Base-by-base conservation (phyloP, 2,888 invertebrate species). In the Machimus rusticus region DNA sequence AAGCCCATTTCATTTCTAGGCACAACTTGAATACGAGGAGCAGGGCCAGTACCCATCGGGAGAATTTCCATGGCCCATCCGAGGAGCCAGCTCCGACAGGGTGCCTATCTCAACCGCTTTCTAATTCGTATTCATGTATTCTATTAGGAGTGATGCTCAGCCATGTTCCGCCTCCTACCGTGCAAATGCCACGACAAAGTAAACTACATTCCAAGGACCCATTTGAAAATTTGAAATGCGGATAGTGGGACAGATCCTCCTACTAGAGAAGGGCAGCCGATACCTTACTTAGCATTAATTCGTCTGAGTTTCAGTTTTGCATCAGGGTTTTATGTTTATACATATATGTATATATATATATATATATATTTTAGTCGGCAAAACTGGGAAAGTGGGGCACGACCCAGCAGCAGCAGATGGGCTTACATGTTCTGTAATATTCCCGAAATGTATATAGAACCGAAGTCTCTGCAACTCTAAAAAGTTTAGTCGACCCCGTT, bases 91-190 rank as follows among this genome's bases (percentile, higher is more conserved):
- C 37, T 74, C 39, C 23, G 37, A 66, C n/a, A 1, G 43, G 84
- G 16, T 43, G 43, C 31, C 74, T 14, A 39, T 23, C 9, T 31
- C 43, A 43, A 85, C 74, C 74, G 46, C 9, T 85, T 76, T 85
- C 85, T 85, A 85, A 85, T 85, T 85, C 85, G 74, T 85, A 85
- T 85, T 85, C 85, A 85, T 85, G 85, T 85, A 85, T 85, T 85
- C 85, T 74, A 85, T 85, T 85, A 85, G 74, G 46, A 74, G 31
- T 74, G 74, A 85, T 74, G 85, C 74, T 85, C 74, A 46, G 9
- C 74, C 43, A 39, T 74, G 74, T 85, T 74, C n/a, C 34, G 43
- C 23, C 23, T n/a, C 19, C 31, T 85, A 5, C 46, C 74, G 46
- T 85, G 74, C 43, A 85, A 74, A 39, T 46, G 74, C 46, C 74